Conservation (phyloP, 2,888 invertebrate species). For the Cloeon dipterum region DNA sequence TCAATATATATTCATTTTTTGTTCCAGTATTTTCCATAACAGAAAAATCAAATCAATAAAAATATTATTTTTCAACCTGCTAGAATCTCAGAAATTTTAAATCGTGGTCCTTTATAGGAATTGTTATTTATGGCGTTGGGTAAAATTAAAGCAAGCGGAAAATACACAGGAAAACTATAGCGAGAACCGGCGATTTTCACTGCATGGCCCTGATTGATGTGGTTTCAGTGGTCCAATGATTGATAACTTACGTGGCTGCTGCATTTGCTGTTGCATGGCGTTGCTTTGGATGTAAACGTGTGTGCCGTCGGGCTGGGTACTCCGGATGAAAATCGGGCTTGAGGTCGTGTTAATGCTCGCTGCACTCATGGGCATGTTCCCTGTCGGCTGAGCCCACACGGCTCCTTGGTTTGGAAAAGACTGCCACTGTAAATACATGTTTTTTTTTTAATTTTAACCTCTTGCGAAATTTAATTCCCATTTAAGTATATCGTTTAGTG, state of each 20-base stretch:
- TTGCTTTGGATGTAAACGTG: constrained; percentile 57
- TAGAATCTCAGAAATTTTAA: no score
- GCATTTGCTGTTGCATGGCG: constrained; percentile 44
- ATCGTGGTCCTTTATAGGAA: no score
- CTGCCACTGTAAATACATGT: constrained; percentile 35
- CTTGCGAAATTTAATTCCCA: constrained; percentile 3
- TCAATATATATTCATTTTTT: constrained; percentile 1
- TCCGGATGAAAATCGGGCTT: constrained; percentile 64
- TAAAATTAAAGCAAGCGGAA: no score
- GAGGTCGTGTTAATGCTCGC: constrained; percentile 37
- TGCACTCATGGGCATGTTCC: constrained; percentile 21
- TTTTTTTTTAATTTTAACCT: background rate
- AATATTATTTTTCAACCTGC: no score
- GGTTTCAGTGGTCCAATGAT: background rate
- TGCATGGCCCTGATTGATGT: no score
- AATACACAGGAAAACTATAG: no score
- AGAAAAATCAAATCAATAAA: no score
- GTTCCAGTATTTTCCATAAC: no score
- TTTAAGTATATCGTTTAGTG: no score
- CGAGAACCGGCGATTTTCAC: no score
- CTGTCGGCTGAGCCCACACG: constrained; percentile 39
- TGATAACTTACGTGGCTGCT: constrained; percentile 20
- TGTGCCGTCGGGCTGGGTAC: constrained; percentile 49
- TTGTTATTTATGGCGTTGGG: no score
- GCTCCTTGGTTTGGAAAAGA: constrained; percentile 45